Conservation (phyloP, 2,888 invertebrate species). For the Tholera decimalis region DNA sequence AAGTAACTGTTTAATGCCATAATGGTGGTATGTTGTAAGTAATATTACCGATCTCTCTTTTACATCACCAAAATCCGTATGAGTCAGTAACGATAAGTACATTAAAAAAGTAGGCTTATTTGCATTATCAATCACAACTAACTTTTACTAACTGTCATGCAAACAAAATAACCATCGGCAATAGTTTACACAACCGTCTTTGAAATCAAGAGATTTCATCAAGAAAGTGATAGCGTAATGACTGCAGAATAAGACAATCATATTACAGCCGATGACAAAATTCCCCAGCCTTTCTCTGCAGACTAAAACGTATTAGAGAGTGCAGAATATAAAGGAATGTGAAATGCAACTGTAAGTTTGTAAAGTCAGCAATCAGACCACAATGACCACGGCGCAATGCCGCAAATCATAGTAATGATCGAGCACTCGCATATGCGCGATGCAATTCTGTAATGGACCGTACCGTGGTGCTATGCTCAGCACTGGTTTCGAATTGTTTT, state of each 20-base stretch:
- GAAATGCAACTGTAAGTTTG: slow-evolving; percentile 68
- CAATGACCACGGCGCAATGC: slow-evolving; percentile 64
- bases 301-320: slow-evolving; percentile 55
- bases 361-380: slow-evolving; percentile 65
- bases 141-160: slow-evolving; percentile 48
- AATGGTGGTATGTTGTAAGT: slow-evolving; percentile 22
- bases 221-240: slow-evolving; percentile 58
- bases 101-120: slow-evolving; percentile 47
- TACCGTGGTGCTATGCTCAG: slow-evolving; percentile 53
- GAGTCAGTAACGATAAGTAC: slow-evolving; percentile 18
- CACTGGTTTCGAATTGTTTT: slow-evolving; percentile 59
- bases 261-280: slow-evolving; percentile 59
- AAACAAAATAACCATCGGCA: slow-evolving; percentile 62
- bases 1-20: slow-evolving; percentile 3
- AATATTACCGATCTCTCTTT: slow-evolving; percentile 44
- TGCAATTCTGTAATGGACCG: slow-evolving; percentile 68
- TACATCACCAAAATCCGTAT: slow-evolving; percentile 33
- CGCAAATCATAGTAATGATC: slow-evolving; percentile 71
- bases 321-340: slow-evolving; percentile 55
- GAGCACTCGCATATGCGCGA: slow-evolving; percentile 63
- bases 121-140: slow-evolving; percentile 44
- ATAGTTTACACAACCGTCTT: slow-evolving; percentile 50
- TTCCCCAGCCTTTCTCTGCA: slow-evolving; percentile 64
- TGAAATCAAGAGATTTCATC: slow-evolving; percentile 57
- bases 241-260: slow-evolving; percentile 49